phyloP scores from a whole-genome alignment of 2,797 vertebrate species.

The Anabas testudineus region DNA sequence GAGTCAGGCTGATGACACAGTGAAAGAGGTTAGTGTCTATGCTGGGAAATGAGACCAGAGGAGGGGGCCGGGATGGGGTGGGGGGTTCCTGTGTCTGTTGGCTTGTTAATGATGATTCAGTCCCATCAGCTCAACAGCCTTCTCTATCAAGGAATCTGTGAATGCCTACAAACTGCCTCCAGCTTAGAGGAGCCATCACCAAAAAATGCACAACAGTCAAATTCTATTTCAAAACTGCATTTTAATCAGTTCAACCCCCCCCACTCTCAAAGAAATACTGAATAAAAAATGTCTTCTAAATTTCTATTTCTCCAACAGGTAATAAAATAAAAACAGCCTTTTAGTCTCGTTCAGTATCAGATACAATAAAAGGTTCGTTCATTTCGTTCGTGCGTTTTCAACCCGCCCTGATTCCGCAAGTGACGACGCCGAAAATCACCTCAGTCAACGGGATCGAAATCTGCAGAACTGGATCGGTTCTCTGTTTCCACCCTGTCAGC shows the following conservation, averaged over 20 bases:
- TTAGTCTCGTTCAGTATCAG: no score
- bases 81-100: constrained; percentile 72
- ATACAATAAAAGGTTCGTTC: no score
- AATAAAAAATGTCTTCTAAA: no score
- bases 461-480: background rate
- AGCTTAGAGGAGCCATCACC: constrained; percentile 18
- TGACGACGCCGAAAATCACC: constrained; percentile 12
- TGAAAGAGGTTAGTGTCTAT: constrained; percentile 83
- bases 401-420: constrained; percentile 36
- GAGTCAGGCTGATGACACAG: constrained; percentile 77
- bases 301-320: no score
- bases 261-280: no score
- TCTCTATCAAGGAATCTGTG: constrained; percentile 65
- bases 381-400: background rate
- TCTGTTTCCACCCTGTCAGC: constrained; percentile 5
- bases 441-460: constrained; percentile 12
- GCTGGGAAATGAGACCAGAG: constrained; percentile 80
- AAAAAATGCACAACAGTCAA: constrained; percentile 1
- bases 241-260: no score
- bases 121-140: constrained; percentile 79
- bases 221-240: background rate
- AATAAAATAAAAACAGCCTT: no score
- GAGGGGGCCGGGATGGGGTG: constrained; percentile 11
- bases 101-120: constrained; percentile 82
- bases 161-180: constrained; percentile 39